Evolutionary conservation across 1,140 invertebrate species (phyloP).

Genomic region (Lepidurus apus): DNA sequence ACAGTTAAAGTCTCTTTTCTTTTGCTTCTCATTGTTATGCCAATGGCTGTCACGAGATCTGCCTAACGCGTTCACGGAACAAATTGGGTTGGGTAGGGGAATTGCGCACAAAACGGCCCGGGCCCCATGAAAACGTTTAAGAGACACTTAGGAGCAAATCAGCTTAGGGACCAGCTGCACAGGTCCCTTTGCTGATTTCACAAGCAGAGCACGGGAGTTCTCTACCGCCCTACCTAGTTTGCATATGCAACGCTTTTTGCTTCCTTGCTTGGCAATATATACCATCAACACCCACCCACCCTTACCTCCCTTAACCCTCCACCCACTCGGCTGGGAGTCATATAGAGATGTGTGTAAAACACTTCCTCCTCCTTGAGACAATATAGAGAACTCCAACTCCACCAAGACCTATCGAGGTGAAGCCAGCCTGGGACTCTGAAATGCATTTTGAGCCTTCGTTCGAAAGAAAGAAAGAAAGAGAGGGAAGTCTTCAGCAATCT

Average conservation of each 20-base stretch:
- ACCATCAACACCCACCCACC: neutral
- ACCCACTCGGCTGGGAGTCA: no score
- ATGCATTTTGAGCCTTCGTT: neutral
- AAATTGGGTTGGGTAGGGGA: constrained; percentile 21
- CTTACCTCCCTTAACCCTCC: neutral
- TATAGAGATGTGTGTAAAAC: neutral
- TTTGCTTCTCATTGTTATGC: constrained; percentile 4
- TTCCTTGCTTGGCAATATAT: constrained; percentile 7
- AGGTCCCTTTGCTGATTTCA: constrained; percentile 19
- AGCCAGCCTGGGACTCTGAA: neutral
- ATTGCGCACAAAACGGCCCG: constrained; percentile 16
- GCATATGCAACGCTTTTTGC: neutral
- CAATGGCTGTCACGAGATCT: constrained; percentile 21
- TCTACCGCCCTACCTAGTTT: neutral
- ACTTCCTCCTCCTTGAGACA: neutral
- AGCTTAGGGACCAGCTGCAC: constrained; percentile 20
- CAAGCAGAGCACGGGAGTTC: constrained; percentile 11
- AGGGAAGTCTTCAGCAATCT: neutral
- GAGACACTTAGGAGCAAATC: constrained; percentile 21
- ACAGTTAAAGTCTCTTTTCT: neutral
- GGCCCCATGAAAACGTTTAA: constrained; percentile 15
- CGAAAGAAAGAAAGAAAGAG: no score
- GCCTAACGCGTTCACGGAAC: constrained; percentile 20
- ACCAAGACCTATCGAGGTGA: neutral
- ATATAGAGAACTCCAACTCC: neutral